These are phyloP conservation scores for Isotomurus palustris DNA, from an alignment of 2,888 invertebrate species.

Conservation along the genomic window DNA sequence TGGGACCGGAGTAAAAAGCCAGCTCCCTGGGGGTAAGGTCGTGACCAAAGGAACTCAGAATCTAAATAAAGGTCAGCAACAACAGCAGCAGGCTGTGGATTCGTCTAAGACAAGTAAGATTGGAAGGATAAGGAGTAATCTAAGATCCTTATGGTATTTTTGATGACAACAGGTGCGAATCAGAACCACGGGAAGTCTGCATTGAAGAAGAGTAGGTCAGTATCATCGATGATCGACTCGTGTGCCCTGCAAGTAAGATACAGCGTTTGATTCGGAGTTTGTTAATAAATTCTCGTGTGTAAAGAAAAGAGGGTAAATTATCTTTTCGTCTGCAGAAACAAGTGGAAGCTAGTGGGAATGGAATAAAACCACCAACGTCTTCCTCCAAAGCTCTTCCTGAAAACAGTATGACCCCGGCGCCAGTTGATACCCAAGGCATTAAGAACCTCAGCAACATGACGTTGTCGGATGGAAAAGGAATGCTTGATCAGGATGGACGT, in stretches of 20 bases:
- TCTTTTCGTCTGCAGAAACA: too few relatives aligned
- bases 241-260: conserved; percentile 11
- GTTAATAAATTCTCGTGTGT: too few relatives aligned
- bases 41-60: conserved; percentile 9
- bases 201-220: conserved; percentile 45
- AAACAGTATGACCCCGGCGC: conserved; percentile 13
- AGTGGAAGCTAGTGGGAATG: too few relatives aligned
- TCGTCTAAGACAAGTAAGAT: conserved; percentile 15
- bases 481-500: conserved; percentile 6
- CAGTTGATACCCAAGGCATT: conserved; percentile 15
- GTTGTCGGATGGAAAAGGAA: conserved; percentile 26
- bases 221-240: conserved; percentile 44
- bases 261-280: not conserved
- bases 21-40: conserved; percentile 5
- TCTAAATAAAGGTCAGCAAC: conserved; percentile 16
- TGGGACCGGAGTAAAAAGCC: not conserved
- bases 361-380: conserved; percentile 19
- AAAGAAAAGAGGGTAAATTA: too few relatives aligned
- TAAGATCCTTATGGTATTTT: not conserved
- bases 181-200: conserved; percentile 42
- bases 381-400: not conserved
- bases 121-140: not conserved
- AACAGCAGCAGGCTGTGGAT: conserved; percentile 20
- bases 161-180: not conserved
- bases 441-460: conserved; percentile 30